These are phyloP conservation scores for Araneus ventricosus DNA, from an alignment of 1,140 invertebrate genomes.

Conservation along the genomic window DNA sequence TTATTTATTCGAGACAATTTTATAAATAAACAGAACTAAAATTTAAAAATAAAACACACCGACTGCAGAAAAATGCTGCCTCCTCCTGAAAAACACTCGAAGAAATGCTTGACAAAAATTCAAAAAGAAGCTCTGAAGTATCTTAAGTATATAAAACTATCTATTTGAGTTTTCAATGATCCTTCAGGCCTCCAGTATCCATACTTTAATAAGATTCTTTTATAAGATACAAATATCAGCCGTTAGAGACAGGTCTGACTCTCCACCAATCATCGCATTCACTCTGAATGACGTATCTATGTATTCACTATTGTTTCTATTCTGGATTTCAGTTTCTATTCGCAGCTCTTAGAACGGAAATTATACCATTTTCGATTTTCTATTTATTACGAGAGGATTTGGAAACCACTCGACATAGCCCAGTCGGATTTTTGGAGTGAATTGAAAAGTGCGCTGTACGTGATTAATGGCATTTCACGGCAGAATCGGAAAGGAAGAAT, in stretches of 20 bases:
- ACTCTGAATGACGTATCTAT: not conserved
- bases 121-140: not conserved
- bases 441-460: not conserved
- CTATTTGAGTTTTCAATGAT: not conserved
- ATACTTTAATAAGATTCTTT: not conserved
- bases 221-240: not conserved
- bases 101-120: not conserved
- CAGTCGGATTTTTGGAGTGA: not conserved
- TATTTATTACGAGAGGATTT: not conserved
- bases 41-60: too few species aligned
- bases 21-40: too few species aligned
- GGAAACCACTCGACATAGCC: not conserved
- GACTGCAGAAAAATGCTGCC: too few species aligned
- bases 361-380: not conserved
- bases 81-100: not conserved
- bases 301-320: not conserved
- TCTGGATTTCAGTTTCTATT: not conserved
- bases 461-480: slow-evolving; percentile 13
- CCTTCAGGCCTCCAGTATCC: not conserved
- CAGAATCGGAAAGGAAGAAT: not conserved
- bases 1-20: too few species aligned
- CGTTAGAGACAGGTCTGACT: not conserved
- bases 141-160: not conserved
- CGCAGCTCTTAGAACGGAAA: not conserved
- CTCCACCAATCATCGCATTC: not conserved